Evolutionary conservation across 2,113 vertebrate genomes (phyloP).

Genomic region (Centropus unirufus): DNA sequence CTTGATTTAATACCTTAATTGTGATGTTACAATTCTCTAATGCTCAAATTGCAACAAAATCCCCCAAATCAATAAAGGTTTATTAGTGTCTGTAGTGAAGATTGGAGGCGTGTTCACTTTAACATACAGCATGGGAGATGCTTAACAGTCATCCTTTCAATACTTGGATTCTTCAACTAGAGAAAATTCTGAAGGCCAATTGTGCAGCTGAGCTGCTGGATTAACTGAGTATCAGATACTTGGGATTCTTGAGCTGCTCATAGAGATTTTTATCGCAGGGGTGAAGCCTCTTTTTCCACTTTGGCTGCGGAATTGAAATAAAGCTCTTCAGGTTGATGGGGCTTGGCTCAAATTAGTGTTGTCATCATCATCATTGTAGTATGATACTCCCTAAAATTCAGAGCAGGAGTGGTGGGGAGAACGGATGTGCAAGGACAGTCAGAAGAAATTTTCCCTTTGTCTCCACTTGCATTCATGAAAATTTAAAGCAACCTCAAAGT

Average conservation of each 20-base stretch:
- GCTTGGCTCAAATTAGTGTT: background rate
- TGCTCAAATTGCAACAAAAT: rapidly evolving
- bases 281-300: background rate
- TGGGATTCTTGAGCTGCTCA: background rate
- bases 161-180: background rate
- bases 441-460: background rate
- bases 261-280: background rate
- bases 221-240: background rate
- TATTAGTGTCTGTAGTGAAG: background rate
- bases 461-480: background rate
- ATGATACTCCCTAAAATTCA: background rate
- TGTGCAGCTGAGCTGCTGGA: background rate
- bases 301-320: background rate
- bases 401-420: background rate
- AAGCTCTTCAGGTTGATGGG: background rate
- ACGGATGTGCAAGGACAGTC: background rate
- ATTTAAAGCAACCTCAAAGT: background rate
- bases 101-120: background rate
- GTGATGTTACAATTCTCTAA: background rate
- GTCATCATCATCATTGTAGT: background rate
- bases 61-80: background rate
- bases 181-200: background rate
- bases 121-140: background rate
- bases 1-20: background rate
- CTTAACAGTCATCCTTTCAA: background rate